Conservation (phyloP, 1,140 invertebrate species). For the Pissodes strobi region DNA sequence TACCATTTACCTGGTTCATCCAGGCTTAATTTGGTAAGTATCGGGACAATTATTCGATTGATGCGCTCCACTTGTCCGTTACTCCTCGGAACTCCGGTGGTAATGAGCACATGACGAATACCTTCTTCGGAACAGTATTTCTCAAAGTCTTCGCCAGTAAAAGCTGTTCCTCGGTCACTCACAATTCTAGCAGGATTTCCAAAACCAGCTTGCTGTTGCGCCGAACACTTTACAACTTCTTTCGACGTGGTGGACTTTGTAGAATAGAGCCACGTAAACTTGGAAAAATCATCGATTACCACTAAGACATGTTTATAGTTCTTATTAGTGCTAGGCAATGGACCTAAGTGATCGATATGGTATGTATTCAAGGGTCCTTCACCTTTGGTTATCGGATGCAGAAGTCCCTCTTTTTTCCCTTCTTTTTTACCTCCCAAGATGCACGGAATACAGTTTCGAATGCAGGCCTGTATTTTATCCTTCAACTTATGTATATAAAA, state of each 20-base stretch:
- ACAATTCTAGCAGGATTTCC: conserved; percentile 51
- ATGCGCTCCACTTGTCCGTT: conserved; percentile 52
- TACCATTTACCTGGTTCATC: conserved; percentile 47
- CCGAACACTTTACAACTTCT: conserved; percentile 41
- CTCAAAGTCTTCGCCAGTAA: conserved; percentile 48
- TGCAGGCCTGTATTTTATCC: conserved; percentile 47
- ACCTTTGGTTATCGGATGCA: conserved; percentile 40
- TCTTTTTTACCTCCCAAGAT: conserved; percentile 51
- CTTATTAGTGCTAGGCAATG: conserved; percentile 45
- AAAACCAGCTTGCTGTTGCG: conserved; percentile 39
- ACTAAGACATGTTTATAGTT: conserved; percentile 54
- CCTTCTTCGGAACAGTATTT: conserved; percentile 43
- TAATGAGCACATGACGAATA: conserved; percentile 43
- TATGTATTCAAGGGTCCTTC: conserved; percentile 45
- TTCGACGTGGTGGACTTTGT: conserved; percentile 46
- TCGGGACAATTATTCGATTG: too few relatives aligned
- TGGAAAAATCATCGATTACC: conserved; percentile 54
- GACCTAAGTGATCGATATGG: conserved; percentile 55
- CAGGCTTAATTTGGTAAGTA: conserved; percentile 42
- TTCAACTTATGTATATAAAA: conserved; percentile 51
- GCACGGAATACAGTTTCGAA: conserved; percentile 52
- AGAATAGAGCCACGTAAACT: conserved; percentile 51
- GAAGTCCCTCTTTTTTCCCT: conserved; percentile 54
- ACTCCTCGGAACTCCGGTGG: conserved; percentile 46
- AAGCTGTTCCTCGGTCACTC: conserved; percentile 51